Conservation (phyloP, 2,113 vertebrate genomes). For the Protomyctophum bolini region DNA sequence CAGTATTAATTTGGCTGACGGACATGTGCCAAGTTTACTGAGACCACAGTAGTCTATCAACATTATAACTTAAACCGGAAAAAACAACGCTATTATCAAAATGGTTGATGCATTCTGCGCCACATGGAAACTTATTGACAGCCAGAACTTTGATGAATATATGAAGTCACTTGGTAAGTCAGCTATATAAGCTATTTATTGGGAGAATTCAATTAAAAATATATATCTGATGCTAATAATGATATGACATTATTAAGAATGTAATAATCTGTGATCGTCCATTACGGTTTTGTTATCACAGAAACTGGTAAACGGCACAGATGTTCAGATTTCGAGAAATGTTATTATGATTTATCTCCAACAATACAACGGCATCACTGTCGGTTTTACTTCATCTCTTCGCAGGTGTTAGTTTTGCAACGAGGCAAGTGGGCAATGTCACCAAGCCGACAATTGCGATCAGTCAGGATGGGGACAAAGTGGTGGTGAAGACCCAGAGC, state of each 20-base stretch:
- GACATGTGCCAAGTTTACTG: constrained; percentile 6
- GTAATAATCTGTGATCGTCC: background rate
- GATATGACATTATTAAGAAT: background rate
- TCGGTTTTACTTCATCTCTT: background rate
- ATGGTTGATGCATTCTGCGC: constrained; percentile 96
- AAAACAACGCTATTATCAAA: constrained; percentile 42
- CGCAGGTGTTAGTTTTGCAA: constrained; percentile 92
- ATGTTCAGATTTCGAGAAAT: background rate
- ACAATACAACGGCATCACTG: background rate
- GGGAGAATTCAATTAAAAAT: background rate
- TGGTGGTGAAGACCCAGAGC: constrained; percentile 89
- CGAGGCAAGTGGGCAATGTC: constrained; percentile 92
- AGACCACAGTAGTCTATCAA: background rate
- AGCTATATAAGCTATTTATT: background rate
- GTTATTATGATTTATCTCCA: background rate
- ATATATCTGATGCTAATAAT: background rate
- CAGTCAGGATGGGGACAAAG: constrained; percentile 88
- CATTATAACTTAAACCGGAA: constrained; percentile 4
- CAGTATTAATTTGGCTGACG: constrained; percentile 51
- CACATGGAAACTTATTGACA: constrained; percentile 94
- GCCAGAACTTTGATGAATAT: constrained; percentile 97
- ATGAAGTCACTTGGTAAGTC: constrained; percentile 93
- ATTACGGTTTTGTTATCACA: background rate
- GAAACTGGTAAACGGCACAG: background rate
- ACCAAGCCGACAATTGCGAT: constrained; percentile 94